Base-by-base conservation (phyloP, 2,797 vertebrate genomes). In the Danio aesculapii region DNA sequence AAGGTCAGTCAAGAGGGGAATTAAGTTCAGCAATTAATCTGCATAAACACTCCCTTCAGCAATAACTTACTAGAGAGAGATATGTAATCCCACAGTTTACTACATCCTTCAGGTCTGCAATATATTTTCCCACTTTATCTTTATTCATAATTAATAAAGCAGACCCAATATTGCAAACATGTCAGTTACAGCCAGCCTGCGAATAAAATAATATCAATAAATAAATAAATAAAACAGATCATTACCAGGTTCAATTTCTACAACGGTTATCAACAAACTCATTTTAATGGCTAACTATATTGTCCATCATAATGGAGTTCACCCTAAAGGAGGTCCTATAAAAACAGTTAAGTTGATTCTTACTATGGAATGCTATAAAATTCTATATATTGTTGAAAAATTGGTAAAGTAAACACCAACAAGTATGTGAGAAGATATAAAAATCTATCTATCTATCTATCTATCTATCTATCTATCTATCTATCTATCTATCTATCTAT, bases 21-120 rank as follows among this genome's bases (percentile, higher is more conserved):
- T 92, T 89, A 80, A 78, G 85, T 83, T 80, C 87, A 84, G 88
- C 90, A 92, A 92, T 94, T 95, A 93, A 93, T 88, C 81, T 88
- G 85, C 91, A 89, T 82, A 88, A 84, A 89, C 90, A 92, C 84
- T 86, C 87, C 88, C 89, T 82, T 83, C 78, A 85, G 86, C 88
- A 81, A 78, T 57, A 86, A 79, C 75, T 47, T 81, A 64, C 79
- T 75, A 61, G 61, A 79, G 58, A 81, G 79, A 86, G 79, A 79
- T 73, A 75, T 58, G 73, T 77, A 75, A 63, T 75, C 63, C 69
- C 44, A 75, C 52, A 52, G 70, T 64, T 69, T 59, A 72, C 81
- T 81, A 52, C 16, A 46, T 69, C 70, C 75, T 75, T 62, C 84
- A 53, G 10, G 53, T 50, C 14, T 77, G 17, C 59, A 66, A 61